Evolutionary conservation across 2,888 invertebrate genomes (phyloP), one percentile per base, ranked within the genome.

Genomic region (Trachelus stipa): DNA sequence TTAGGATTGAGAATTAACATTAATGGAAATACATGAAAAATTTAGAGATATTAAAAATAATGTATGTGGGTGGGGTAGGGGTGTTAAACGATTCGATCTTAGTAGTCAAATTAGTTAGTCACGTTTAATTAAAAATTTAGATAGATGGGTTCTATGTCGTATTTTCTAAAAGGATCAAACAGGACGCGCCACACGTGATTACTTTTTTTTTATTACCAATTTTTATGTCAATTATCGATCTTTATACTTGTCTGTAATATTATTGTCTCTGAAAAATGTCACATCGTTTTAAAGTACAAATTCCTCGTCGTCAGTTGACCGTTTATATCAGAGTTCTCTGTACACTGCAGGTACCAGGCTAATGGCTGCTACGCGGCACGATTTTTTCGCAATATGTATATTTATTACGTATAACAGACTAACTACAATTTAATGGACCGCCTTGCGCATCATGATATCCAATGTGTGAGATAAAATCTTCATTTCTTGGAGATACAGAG

Each of bases 371-470:
- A 12, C 34, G 31, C 34, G 71, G 71, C 34, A 71, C 71, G 34
- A 56, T 56, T 71, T 71, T 71, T 71, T 34, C 34, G 71, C 71
- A 71, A 71, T 71, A 71, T 71, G 56, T 56, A 71, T 71, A 71
- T 71, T 34, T 3, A 71, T 71, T 71, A 71, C 15, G 34, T 34
- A 71, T 71, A 71, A 31, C 71, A 71, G 34, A 71, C 71, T 71
- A 71, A 71, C 23, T 71, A 71, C 56, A 71, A 71, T 71, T 71
- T 71, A 71, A 71, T 15, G 71, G 12, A 30, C 71, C 71, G 34
- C 33, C 15, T 71, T 56, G 31, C 71, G 34, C 71, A 34, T 33
- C 33, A 71, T 71, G 34, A 33, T 71, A 71, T 71, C 71, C 71
- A 71, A 71, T 56, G 9, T 9, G 23, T 9, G 23, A 56, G 56